Base-by-base conservation (phyloP, 2,113 vertebrate species). In the Oostethus manadensis region DNA sequence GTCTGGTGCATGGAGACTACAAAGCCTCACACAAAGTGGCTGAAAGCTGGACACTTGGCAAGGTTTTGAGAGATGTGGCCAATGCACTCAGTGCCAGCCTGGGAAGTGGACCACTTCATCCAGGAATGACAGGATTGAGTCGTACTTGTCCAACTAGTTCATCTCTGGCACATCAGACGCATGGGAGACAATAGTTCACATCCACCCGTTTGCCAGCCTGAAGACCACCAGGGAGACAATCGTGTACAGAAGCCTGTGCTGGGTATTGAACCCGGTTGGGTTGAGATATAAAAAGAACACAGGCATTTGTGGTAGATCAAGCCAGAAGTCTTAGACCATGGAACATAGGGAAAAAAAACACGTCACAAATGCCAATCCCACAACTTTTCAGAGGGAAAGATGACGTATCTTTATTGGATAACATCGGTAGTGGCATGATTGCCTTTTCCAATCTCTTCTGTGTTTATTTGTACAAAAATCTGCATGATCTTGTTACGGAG, bases 81-180 rank as follows among this genome's bases (percentile, higher is more conserved):
- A 55, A 55, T 1, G 33, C 53, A 20, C 13, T 11, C 53, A 13
- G 33, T 55, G 33, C 53, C 53, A 55, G 53, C 53, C 35, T 55
- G 53, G 53, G 53, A 55, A 55, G 35, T 40, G 13, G 33, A 40
- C 13, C 53, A 40, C 53, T 35, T 13, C 18, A n/a, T 54, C 35
- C 16, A 10, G 16, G 15, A 29, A 22, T n/a, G 23, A 51, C 50
- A 4, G 18, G 33, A 54, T 54, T 54, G 29, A 18, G 53, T 40
- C 53, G 40, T 33, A 55, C 53, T 14, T 55, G 53, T 40, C 53
- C 38, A 14, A 55, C 35, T 8, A 40, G 23, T 55, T 55, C 38
- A 55, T 40, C 18, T 40, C 35, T 55, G 35, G 35, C 53, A 40
- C 29, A 14, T 40, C 53, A 55, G 15, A 21, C 26, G 20, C 38